phyloP scores from a whole-genome alignment of 2,113 vertebrate genomes.

The Mesembrinibis cayennensis region DNA sequence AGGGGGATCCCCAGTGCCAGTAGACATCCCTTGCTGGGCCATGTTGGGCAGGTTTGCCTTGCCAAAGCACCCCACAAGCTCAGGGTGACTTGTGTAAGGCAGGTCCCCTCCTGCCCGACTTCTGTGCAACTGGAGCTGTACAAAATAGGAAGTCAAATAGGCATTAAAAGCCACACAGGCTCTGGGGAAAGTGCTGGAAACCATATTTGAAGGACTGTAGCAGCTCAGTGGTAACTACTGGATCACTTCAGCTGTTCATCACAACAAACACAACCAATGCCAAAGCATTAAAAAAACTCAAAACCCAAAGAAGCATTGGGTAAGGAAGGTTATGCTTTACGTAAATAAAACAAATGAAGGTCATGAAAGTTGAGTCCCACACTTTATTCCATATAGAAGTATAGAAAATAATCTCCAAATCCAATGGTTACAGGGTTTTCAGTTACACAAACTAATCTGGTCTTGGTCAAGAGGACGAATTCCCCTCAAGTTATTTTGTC shows the following conservation, averaged over 20 bases:
- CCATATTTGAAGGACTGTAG: not conserved
- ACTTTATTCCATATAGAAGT: not conserved
- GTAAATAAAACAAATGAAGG: not conserved
- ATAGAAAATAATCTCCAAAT: not conserved
- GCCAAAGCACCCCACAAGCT: not conserved
- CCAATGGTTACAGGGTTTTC: not conserved
- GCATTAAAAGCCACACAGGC: not conserved
- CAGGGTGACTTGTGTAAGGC: not conserved
- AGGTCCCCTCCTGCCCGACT: not conserved
- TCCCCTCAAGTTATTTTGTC: not conserved
- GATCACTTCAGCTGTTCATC: not conserved
- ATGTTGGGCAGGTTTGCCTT: not conserved
- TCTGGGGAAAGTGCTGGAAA: not conserved
- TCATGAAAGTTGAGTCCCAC: accelerated
- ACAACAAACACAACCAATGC: not conserved
- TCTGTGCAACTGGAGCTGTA: not conserved
- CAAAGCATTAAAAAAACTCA: not conserved
- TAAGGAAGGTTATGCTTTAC: not conserved
- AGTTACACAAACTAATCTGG: not conserved
- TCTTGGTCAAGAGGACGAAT: not conserved
- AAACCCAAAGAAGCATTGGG: not conserved
- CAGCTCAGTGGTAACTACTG: not conserved
- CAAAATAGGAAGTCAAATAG: not conserved
- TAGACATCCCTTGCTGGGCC: not conserved
- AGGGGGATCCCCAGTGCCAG: not conserved